Conservation (phyloP, 1,140 invertebrate species). For the Papilio machaon region DNA sequence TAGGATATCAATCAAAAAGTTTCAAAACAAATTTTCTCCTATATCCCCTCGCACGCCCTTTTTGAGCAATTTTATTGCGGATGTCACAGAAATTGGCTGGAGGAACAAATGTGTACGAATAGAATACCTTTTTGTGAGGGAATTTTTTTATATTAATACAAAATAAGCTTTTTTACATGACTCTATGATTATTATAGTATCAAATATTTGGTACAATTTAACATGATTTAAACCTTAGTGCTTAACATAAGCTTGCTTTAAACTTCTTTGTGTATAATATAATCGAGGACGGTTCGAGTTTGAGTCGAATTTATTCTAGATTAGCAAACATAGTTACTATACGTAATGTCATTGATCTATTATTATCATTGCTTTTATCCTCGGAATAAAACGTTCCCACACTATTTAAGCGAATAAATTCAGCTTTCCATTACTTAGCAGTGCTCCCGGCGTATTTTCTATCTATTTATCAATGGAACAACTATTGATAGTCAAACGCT, state of each 20-base stretch:
- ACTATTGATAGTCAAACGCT: conserved; percentile 47
- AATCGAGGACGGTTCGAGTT: not conserved
- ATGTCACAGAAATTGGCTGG: conserved; percentile 35
- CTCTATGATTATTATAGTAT: no score
- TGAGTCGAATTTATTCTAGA: not conserved
- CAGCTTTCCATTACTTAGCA: conserved; percentile 34
- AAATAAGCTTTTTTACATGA: not conserved
- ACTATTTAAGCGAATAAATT: conserved; percentile 29
- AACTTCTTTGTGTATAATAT: not conserved
- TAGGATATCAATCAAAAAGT: conserved; percentile 40
- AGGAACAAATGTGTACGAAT: conserved; percentile 26
- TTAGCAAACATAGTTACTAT: not conserved
- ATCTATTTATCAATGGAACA: conserved; percentile 56
- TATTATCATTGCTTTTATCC: not conserved
- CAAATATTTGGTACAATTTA: no score
- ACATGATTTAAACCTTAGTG: not conserved
- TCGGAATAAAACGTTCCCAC: conserved; percentile 11
- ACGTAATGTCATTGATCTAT: not conserved
- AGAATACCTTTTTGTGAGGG: conserved; percentile 40
- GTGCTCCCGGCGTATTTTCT: conserved; percentile 33
- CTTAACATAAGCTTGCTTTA: not conserved
- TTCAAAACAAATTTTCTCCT: conserved; percentile 44
- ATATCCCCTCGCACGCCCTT: conserved; percentile 41
- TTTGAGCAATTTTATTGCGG: conserved; percentile 43
- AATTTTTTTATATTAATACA: not conserved